Percentiles rank a stretch among this genome's conserved stretches.
These are phyloP conservation scores for Smithornis capensis DNA, from an alignment of 2,113 vertebrate genomes.

Conservation along the genomic window DNA sequence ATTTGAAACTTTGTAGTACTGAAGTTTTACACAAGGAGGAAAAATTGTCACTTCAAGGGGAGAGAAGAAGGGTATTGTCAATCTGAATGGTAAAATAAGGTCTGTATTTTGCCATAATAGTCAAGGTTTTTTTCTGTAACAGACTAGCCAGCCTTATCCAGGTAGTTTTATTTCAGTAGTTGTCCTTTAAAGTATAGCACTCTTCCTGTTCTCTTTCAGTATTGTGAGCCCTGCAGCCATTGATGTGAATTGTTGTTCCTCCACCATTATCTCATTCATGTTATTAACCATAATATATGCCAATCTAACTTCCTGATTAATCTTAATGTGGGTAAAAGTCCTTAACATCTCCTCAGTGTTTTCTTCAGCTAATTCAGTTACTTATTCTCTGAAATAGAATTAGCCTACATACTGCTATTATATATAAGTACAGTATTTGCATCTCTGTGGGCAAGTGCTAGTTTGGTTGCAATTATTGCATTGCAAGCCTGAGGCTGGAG, in stretches of 20 bases:
- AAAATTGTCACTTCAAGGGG: not conserved
- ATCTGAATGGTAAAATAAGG: not conserved
- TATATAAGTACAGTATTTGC: not conserved
- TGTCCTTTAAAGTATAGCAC: not conserved
- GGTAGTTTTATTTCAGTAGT: not conserved
- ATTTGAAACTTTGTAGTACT: not conserved
- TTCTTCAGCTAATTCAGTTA: not conserved
- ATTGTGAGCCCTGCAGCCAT: not conserved
- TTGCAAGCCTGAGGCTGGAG: not conserved
- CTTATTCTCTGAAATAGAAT: not conserved
- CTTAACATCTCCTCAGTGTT: not conserved
- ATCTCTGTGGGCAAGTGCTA: not conserved
- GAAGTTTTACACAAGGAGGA: not conserved
- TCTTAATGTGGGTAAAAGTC: not conserved
- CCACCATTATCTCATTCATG: not conserved
- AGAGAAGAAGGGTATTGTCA: not conserved
- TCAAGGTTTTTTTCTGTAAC: not conserved
- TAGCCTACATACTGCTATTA: not conserved
- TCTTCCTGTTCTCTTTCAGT: not conserved
- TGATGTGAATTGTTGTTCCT: not conserved
- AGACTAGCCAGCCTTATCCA: not conserved
- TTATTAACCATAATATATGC: not conserved
- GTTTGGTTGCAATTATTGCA: constrained; percentile 15
- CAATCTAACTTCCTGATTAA: not conserved
- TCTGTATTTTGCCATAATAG: not conserved